Conservation (phyloP, 2,113 vertebrate genomes). For the Columba janthina region DNA sequence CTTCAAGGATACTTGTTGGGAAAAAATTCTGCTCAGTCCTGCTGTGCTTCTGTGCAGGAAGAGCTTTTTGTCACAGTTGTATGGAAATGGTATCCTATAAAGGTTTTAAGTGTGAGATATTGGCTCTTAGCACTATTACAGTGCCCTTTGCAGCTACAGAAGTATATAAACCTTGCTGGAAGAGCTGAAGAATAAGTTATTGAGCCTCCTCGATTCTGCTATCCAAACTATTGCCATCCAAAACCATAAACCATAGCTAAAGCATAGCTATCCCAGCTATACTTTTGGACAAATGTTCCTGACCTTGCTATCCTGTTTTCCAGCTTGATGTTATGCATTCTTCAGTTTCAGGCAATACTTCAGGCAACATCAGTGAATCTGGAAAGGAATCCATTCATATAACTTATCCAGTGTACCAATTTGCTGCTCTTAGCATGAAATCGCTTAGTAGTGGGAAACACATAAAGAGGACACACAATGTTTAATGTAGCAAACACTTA, state of each 20-base stretch:
- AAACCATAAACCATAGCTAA: neutral
- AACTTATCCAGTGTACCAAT: neutral
- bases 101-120: neutral
- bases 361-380: neutral
- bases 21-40: neutral
- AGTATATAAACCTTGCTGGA: neutral
- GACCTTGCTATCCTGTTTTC: neutral
- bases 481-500: conserved; percentile 2
- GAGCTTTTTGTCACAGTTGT: neutral
- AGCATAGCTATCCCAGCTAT: neutral
- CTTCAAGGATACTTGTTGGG: neutral
- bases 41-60: neutral
- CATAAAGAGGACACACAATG: neutral
- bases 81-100: neutral
- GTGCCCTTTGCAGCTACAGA: neutral
- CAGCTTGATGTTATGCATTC: neutral
- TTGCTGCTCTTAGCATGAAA: neutral
- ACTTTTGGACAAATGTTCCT: neutral
- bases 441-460: neutral
- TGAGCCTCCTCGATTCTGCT: neutral
- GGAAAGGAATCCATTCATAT: neutral
- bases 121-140: neutral
- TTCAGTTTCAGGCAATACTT: neutral
- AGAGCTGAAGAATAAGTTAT: neutral
- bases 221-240: neutral